Evolutionary conservation across 2,888 invertebrate genomes (phyloP), one percentile per base, ranked within the genome.

Genomic region (Drosophila monieri): DNA sequence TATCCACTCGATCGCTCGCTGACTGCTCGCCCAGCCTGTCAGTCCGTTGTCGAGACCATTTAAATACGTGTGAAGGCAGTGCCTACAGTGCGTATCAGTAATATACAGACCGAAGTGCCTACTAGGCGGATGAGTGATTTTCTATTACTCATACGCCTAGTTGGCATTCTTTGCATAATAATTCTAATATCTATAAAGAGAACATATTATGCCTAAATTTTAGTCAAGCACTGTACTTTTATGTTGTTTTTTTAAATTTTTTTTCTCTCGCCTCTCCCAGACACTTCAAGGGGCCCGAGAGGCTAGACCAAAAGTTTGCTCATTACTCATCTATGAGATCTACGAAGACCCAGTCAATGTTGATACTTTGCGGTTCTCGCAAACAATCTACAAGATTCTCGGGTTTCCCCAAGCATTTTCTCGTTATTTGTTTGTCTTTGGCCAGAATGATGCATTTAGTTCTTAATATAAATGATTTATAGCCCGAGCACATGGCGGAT

Each of bases 1-100:
- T 83, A 84, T 77, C 78, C 77, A 80, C 84, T 83, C 78, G 71
- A 62, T 76, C 56, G 67, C 64, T 74, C 58, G 59, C 72, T 56
- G 53, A 37, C 53, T 54, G 68, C 68, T 68, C 53, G 53, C 61
- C 48, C 71, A 62, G 58, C 72, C 72, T 72, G 53, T 66, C 55
- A 57, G 65, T 55, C 61, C 58, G 39, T 49, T 73, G 39, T 41
- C 46, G 49, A 27, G 56, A 53, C 58, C 32, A 59, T 59, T 56
- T 69, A 60, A 43, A 61, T 51, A 48, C 52, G 25, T n/a, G 47
- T 23, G 27, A n/a, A 49, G 30, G 44, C 30, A 39, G 64, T 53
- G 66, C n/a, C 2, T 66, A 64, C 64, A 64, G 64, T 64, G 66
- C 37, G 64, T 65, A 37, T 46, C 27, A 46, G 21, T 14, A 23